A percentile compares a stretch with the other conserved stretches of the same genome.
These are phyloP conservation scores for Bombus vancouverensis DNA, from an alignment of 1,140 invertebrate species.

Conservation along the genomic window DNA sequence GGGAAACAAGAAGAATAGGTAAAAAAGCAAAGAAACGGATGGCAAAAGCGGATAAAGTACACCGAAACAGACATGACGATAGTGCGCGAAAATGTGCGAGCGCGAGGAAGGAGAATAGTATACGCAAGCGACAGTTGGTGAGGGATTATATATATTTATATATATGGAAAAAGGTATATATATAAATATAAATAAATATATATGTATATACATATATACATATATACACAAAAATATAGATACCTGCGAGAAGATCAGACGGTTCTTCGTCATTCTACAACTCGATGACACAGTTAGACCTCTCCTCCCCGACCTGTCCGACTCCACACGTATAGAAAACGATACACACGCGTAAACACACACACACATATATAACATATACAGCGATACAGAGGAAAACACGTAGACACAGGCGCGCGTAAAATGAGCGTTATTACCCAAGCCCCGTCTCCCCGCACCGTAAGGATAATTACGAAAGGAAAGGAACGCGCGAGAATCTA, in stretches of 20 bases:
- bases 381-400: background rate
- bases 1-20: background rate
- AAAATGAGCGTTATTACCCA: slow-evolving; percentile 45
- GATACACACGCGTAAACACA: background rate
- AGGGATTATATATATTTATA: slow-evolving; percentile 50
- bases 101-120: slow-evolving; percentile 24
- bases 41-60: background rate
- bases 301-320: slow-evolving; percentile 46
- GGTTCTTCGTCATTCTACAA: slow-evolving; percentile 43
- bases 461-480: slow-evolving; percentile 43
- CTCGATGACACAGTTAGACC: slow-evolving; percentile 53
- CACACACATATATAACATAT: background rate
- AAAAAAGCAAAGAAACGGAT: background rate
- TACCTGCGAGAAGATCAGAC: slow-evolving; percentile 52
- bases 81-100: slow-evolving; percentile 8
- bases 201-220: slow-evolving; percentile 27
- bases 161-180: background rate
- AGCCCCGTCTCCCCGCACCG: slow-evolving; percentile 49
- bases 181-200: background rate
- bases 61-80: background rate
- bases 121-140: slow-evolving; percentile 42
- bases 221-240: slow-evolving; percentile 54
- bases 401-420: background rate
- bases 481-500: background rate
- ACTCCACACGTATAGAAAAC: slow-evolving; percentile 18